Evolutionary conservation across 2,888 invertebrate genomes (phyloP), one percentile per base, ranked within the genome.

Genomic region (Euplexia lucipara): DNA sequence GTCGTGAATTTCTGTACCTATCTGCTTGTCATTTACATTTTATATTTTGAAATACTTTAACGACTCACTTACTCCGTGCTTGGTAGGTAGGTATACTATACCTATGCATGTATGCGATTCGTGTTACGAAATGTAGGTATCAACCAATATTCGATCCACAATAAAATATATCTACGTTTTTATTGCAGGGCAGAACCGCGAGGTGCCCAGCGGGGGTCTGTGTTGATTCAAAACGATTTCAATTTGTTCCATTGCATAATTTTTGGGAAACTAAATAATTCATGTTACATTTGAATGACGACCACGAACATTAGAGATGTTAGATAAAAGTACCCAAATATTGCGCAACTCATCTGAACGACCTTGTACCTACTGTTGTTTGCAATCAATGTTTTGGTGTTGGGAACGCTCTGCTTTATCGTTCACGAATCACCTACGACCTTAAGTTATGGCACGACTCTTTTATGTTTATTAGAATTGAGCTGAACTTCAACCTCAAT

Each of bases 231-330:
- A 90, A 90, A 86, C 88, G 84, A 91, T 89, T 92, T 92, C 91
- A 93, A 93, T 93, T 91, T 90, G 90, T 89, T 85, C 78, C 79
- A 84, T 93, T 93, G 92, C 92, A 92, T 92, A 92, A 93, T 92
- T 90, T n/a, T 78, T 89, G 84, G 88, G 85, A 87, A 92, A 90
- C 88, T 89, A 87, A 88, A 85, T 89, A 86, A 90, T 91, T 89
- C 88, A 87, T 90, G 86, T 90, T 90, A 85, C 87, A 87, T 87
- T 88, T 88, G 86, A 88, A 88, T 86, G 88, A 89, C 83, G 85
- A 86, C 84, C 82, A 79, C 82, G 82, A 81, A 75, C 76, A 71
- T 75, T 68, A 70, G 76, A 85, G 89, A 91, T 89, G 87, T 78
- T 77, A 89, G 90, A 91, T 92, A 90, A 88, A 83, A 82, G 83